Evolutionary conservation across 2,113 vertebrate species (phyloP).

Genomic region (Sturnira hondurensis): DNA sequence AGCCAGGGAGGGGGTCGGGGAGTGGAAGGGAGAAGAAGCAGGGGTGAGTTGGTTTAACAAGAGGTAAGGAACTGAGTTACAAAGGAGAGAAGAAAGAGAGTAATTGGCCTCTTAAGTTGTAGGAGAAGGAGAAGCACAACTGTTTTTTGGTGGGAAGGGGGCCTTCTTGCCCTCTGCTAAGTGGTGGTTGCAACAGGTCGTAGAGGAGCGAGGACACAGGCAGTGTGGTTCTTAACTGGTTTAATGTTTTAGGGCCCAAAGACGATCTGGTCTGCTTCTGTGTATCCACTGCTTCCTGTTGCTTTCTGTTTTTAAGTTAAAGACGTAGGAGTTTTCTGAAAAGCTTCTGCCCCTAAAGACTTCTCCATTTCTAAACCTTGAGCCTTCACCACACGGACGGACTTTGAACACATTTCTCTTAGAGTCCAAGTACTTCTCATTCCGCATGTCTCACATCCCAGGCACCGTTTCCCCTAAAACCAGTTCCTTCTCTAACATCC

Average conservation of each 20-base stretch:
- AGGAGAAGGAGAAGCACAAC: background rate
- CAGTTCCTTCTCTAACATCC: constrained; percentile 63
- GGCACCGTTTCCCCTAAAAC: constrained; percentile 17
- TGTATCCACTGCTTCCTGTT: background rate
- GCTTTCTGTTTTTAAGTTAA: background rate
- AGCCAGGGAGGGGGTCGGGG: background rate
- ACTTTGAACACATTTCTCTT: background rate
- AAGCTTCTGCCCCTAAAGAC: background rate
- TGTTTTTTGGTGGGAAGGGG: fast-evolving
- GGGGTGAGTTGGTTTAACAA: background rate
- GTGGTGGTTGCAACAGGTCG: background rate
- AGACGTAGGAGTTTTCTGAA: background rate
- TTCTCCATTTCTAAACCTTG: background rate
- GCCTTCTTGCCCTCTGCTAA: background rate
- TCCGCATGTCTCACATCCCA: constrained; percentile 34
- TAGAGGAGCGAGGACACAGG: background rate
- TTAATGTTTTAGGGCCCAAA: background rate
- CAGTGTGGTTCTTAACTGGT: background rate
- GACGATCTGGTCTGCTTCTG: background rate
- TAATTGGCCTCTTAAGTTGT: background rate
- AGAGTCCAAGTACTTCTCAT: background rate
- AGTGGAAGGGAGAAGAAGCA: background rate
- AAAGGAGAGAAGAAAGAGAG: background rate
- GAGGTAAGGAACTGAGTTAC: background rate
- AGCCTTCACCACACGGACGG: background rate